phyloP scores from a whole-genome alignment of 1,140 invertebrate genomes.

The Lycorma delicatula region DNA sequence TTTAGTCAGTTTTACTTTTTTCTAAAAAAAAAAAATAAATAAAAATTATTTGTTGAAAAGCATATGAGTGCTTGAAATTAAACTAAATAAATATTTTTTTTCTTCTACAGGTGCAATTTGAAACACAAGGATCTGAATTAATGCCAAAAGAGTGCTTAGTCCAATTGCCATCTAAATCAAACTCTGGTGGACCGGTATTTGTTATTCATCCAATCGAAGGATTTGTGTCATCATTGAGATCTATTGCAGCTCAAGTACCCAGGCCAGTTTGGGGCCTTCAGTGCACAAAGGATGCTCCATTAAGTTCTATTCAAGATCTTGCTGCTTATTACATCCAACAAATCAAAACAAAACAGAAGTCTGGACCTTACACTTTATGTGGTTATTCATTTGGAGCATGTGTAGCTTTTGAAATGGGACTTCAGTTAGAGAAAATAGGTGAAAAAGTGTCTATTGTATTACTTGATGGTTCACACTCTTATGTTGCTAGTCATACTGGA shows the following conservation, averaged over 20 bases:
- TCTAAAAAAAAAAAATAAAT: too few relatives aligned
- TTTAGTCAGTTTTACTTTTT: too few relatives aligned
- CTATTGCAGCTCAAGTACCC: slow-evolving; percentile 58
- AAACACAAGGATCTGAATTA: slow-evolving; percentile 38
- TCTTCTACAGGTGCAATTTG: slow-evolving; percentile 42
- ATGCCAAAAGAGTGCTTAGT: slow-evolving; percentile 57
- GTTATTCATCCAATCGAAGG: slow-evolving; percentile 91
- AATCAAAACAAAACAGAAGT: slow-evolving; percentile 65
- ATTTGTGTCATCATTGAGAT: slow-evolving; percentile 55
- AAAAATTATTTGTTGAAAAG: too few relatives aligned
- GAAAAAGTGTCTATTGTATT: slow-evolving; percentile 61
- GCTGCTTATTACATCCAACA: slow-evolving; percentile 71
- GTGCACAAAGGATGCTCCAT: slow-evolving; percentile 65
- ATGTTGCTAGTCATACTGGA: slow-evolving; percentile 69
- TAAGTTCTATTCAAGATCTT: slow-evolving; percentile 60
- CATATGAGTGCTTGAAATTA: too few relatives aligned
- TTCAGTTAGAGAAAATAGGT: slow-evolving; percentile 62
- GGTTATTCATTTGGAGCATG: slow-evolving; percentile 93
- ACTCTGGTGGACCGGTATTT: slow-evolving; percentile 50
- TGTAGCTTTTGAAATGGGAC: slow-evolving; percentile 88
- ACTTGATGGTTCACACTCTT: slow-evolving; percentile 87
- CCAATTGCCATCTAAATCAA: slow-evolving; percentile 46
- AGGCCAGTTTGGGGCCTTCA: slow-evolving; percentile 84
- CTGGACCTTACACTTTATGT: slow-evolving; percentile 74
- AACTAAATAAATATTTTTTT: too few relatives aligned